Evolutionary conservation across 2,113 vertebrate species (phyloP).

Genomic region (Chamaea fasciata): DNA sequence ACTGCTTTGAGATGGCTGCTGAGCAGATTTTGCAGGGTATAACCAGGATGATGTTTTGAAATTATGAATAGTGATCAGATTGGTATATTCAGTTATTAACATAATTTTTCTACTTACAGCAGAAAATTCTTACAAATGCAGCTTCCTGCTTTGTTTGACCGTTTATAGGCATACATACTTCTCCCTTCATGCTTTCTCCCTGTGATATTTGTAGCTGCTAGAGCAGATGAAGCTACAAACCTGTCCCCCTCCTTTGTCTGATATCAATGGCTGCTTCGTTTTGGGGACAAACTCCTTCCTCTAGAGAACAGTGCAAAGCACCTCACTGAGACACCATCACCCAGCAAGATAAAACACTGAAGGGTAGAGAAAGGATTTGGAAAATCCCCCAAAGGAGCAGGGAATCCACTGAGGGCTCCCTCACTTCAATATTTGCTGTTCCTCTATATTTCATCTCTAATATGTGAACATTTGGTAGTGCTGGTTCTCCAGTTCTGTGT

Average conservation of each 20-base stretch:
- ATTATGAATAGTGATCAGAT: neutral
- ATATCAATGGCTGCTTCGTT: neutral
- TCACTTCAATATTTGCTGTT: neutral
- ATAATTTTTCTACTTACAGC: neutral
- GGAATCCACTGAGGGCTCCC: neutral
- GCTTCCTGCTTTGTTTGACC: neutral
- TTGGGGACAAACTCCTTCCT: neutral
- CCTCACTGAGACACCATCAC: neutral
- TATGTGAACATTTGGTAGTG: neutral
- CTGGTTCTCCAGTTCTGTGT: neutral
- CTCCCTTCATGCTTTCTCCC: neutral
- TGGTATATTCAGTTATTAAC: neutral
- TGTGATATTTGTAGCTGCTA: neutral
- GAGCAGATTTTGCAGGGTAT: neutral
- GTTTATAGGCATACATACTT: neutral
- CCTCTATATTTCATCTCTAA: neutral
- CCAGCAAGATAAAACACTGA: neutral
- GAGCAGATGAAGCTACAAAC: slow-evolving; percentile 25
- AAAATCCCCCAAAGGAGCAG: neutral
- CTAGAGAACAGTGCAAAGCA: neutral
- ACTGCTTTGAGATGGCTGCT: neutral
- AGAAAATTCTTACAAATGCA: neutral
- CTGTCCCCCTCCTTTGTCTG: neutral
- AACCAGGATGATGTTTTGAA: neutral
- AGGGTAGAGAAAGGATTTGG: neutral